phyloP scores from a whole-genome alignment of 2,113 vertebrate species.

The Paramormyrops kingsleyae region DNA sequence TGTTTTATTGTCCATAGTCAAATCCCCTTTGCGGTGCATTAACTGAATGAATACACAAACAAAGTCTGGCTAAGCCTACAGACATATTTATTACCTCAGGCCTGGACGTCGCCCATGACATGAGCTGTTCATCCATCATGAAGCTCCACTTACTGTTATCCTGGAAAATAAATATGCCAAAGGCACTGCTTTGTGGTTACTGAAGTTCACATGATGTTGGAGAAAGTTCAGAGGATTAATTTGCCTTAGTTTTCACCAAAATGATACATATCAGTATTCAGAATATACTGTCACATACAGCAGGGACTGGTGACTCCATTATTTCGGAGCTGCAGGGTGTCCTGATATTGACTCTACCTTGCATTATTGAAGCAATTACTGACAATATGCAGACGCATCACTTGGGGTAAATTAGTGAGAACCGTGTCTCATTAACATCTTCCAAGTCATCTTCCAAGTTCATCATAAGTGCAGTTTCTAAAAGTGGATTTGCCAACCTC shows the following conservation, averaged over 20 bases:
- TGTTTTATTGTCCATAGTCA: constrained; percentile 13
- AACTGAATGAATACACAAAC: not conserved
- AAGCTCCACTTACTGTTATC: constrained; percentile 73
- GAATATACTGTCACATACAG: not conserved
- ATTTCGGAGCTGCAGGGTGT: not conserved
- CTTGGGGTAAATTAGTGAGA: not conserved
- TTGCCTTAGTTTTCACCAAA: not conserved
- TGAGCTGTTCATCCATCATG: constrained; percentile 72
- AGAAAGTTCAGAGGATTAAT: not conserved
- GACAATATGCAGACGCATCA: not conserved
- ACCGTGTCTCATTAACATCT: not conserved
- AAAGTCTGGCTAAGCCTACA: not conserved
- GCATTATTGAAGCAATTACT: constrained; percentile 5
- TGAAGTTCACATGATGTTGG: not conserved
- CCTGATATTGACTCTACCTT: not conserved
- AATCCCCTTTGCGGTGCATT: constrained; percentile 25
- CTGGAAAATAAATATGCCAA: constrained; percentile 40
- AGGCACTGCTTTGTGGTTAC: not conserved
- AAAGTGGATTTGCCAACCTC: not conserved
- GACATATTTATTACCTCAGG: constrained; percentile 56
- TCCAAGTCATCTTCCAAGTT: not conserved
- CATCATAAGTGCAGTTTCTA: not conserved
- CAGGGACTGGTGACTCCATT: not conserved
- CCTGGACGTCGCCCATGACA: constrained; percentile 67
- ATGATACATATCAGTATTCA: not conserved